Percentiles rank a stretch among this genome's conserved stretches.
Conservation (phyloP, 2,113 vertebrate genomes). For the Hucho hucho region DNA sequence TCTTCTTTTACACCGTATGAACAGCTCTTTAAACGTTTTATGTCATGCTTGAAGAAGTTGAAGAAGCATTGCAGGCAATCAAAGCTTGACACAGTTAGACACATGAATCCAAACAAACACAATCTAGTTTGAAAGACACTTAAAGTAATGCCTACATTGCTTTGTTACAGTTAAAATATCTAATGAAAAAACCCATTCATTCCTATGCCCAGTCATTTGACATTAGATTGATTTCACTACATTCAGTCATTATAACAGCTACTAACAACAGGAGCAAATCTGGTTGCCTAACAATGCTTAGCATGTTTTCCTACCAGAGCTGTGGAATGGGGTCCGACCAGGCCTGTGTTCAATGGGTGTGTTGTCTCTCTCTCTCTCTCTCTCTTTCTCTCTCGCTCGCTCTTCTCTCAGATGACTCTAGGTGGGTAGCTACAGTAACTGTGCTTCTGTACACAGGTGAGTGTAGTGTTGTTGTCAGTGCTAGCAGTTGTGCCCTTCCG, state of each 20-base stretch:
- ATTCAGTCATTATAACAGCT: neutral
- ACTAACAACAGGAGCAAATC: neutral
- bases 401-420: neutral
- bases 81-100: neutral
- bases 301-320: conserved; percentile 56
- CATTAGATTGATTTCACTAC: no score
- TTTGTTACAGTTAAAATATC: no score
- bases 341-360: neutral
- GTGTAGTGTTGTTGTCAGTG: conserved; percentile 8
- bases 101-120: neutral
- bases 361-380: neutral
- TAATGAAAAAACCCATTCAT: neutral
- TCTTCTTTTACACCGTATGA: no score
- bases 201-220: neutral
- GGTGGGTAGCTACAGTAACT: neutral
- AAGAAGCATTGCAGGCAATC: neutral
- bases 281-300: neutral
- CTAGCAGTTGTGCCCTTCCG: conserved; percentile 15
- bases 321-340: conserved; percentile 41
- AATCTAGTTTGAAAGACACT: no score
- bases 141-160: no score
- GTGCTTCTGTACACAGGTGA: neutral
- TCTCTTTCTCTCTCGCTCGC: conserved; percentile 7
- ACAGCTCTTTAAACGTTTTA: no score
- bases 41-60: neutral